Evolutionary conservation across 2,797 vertebrate species (phyloP).

Genomic region (Oryzias dopingdopingensis): DNA sequence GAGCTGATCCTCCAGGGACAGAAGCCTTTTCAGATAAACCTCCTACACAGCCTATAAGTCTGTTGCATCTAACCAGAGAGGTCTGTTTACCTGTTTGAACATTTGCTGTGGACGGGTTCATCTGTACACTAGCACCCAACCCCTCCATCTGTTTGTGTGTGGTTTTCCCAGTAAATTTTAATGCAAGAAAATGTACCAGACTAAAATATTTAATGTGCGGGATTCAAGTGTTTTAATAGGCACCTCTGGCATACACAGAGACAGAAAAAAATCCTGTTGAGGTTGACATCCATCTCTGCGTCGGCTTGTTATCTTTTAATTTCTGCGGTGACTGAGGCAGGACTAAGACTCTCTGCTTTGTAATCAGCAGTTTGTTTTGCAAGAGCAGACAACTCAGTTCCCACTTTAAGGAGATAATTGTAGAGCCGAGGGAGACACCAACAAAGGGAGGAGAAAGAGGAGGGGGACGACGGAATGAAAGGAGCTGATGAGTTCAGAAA

Average conservation of each 20-base stretch:
- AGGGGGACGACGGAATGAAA: not conserved
- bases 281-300: slow-evolving; percentile 14
- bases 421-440: slow-evolving; percentile 30
- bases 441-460: slow-evolving; percentile 15
- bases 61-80: not conserved
- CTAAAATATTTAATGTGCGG: not conserved
- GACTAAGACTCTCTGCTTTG: slow-evolving; percentile 36
- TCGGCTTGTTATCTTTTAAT: slow-evolving; percentile 44
- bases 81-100: not conserved
- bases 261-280: not conserved
- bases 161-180: not conserved
- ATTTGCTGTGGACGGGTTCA: not conserved
- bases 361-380: slow-evolving; percentile 53
- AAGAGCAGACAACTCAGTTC: slow-evolving; percentile 35
- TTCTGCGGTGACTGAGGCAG: slow-evolving; percentile 38
- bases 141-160: not conserved
- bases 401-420: slow-evolving; percentile 55
- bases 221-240: slow-evolving; percentile 1
- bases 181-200: not conserved
- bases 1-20: slow-evolving; percentile 26
- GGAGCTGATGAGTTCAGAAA: slow-evolving; percentile 1
- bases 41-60: slow-evolving; percentile 11
- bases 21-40: slow-evolving; percentile 17
- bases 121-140: not conserved
- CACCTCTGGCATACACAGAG: not conserved